Conservation (phyloP, 2,797 vertebrate genomes). For the Malacoctenus gilli region DNA sequence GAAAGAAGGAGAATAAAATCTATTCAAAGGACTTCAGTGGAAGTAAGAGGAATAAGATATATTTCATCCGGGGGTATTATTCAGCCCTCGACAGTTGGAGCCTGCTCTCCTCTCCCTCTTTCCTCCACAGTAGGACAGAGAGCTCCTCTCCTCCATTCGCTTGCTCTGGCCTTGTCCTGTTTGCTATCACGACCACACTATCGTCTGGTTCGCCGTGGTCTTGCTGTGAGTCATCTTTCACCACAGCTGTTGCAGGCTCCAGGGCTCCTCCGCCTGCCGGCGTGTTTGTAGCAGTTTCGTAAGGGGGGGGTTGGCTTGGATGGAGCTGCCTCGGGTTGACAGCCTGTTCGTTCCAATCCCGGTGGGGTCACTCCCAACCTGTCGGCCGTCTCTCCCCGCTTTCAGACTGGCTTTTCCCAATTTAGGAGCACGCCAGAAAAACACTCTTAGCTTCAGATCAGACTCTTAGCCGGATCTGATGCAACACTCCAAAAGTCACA, state of each 20-base stretch:
- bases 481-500: no score
- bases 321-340: constrained; percentile 6
- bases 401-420: constrained; percentile 3
- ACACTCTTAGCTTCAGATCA: neutral
- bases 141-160: constrained; percentile 5
- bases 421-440: constrained; percentile 15
- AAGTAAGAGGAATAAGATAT: no score
- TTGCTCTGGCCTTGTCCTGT: constrained; percentile 9
- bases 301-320: constrained; percentile 1
- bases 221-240: constrained; percentile 31
- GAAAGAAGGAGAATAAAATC: no score
- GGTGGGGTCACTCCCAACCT: constrained; percentile 7
- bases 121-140: no score
- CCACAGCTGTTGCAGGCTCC: constrained; percentile 19
- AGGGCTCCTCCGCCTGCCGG: constrained; percentile 6
- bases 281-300: constrained; percentile 18
- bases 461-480: no score
- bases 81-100: no score
- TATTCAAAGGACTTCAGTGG: no score
- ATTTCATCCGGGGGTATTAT: no score
- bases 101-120: no score
- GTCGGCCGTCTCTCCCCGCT: constrained; percentile 27
- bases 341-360: constrained; percentile 13
- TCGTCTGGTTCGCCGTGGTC: constrained; percentile 24
- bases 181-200: constrained; percentile 19